A percentile compares a stretch with the other conserved stretches of the same genome.
These are phyloP conservation scores for Acrossocheilus fasciatus DNA, from an alignment of 2,797 vertebrate species.

Conservation along the genomic window DNA sequence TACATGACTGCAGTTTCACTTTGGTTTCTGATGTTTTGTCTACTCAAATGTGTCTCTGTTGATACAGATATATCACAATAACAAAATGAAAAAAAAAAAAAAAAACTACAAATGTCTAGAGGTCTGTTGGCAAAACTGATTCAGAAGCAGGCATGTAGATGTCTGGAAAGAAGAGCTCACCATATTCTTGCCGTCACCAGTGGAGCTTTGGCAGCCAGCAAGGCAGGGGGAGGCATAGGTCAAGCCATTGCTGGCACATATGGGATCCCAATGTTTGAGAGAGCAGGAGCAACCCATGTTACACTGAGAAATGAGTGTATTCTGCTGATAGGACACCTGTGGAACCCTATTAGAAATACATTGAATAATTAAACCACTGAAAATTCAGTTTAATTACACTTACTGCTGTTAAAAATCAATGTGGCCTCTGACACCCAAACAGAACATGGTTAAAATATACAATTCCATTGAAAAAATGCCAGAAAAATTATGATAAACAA, in stretches of 20 bases:
- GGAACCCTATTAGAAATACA: conserved; percentile 71
- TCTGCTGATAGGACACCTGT: conserved; percentile 72
- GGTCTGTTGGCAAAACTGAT: neutral
- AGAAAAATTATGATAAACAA: neutral
- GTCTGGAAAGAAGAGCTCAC: conserved; percentile 74
- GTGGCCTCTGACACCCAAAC: neutral
- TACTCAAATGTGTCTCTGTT: neutral
- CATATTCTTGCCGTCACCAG: conserved; percentile 76
- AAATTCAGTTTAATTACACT: neutral
- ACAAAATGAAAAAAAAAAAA: neutral
- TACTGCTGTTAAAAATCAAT: neutral
- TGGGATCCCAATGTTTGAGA: conserved; percentile 89
- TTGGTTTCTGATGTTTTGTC: neutral
- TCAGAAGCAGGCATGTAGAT: too few relatives aligned
- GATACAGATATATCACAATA: neutral
- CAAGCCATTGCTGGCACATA: conserved; percentile 89
- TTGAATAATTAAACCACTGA: neutral
- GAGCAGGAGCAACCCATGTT: conserved; percentile 89
- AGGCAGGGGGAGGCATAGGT: conserved; percentile 92
- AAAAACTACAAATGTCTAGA: neutral
- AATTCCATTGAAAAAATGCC: neutral
- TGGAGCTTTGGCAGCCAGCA: conserved; percentile 86
- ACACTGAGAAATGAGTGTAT: conserved; percentile 85
- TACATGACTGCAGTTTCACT: neutral
- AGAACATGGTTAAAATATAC: too few relatives aligned